Evolutionary conservation across 2,113 vertebrate genomes (phyloP), one percentile per base, ranked within the genome.

Genomic region (Peromyscus polionotus): DNA sequence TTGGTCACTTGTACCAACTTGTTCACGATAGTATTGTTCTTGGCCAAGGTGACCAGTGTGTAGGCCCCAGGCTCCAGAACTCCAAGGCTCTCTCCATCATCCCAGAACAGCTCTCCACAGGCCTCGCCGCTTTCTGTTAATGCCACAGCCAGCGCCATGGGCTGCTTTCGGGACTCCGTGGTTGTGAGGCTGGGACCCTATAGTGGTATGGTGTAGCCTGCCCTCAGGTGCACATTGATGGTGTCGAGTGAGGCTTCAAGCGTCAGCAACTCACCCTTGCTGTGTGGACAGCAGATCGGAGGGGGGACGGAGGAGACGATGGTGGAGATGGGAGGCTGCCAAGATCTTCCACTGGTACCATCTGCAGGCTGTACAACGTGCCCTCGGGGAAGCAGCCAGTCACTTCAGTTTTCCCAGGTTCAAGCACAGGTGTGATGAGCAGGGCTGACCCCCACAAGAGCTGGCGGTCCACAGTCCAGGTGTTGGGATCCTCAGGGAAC

Each of bases 361-460:
- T 93, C 2, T 97, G 11, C 0, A 99, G 97, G 96, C 98, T 98
- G 98, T 99, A 99, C 99, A 99, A 99, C 1, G 98, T 99, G 63
- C 98, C 99, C 0, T 87, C 63, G 0, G 99, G 99, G 94, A 99
- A 99, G 98, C 99, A 99, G 63, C 99, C 99, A 0, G 98, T 98
- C 97, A 99, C 98, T 95, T 99, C 98, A 4, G 97, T 97, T 68
- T 98, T 97, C 31, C 99, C 99, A 1, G 98, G 95, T 91, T 99
- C 99, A 22, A 99, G 98, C 93, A 99, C 99, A 0, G 99, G 99
- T 0, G 99, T 99, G 98, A 99, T 24, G n/a, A 99, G 99, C 85
- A 99, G 98, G 9, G 98, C 99, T 67, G 97, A 98, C 0, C 99
- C 99, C 99, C 99, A 99, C 94, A 99, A 94, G 81, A 99, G 99